phyloP scores from a whole-genome alignment of 2,888 invertebrate species.

The Ceraclea dissimilis region DNA sequence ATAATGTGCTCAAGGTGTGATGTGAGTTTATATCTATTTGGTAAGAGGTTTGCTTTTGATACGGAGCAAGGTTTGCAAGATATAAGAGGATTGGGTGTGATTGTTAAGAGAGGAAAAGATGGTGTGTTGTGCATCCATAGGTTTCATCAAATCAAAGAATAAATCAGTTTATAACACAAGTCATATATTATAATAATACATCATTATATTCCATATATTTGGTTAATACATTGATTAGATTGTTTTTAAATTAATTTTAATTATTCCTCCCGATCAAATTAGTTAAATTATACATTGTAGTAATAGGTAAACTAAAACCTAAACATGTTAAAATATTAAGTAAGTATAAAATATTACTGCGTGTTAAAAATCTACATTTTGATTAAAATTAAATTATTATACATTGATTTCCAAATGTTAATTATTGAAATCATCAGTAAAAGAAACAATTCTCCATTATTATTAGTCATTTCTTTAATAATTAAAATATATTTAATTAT shows the following conservation, averaged over 20 bases:
- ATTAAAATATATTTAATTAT: too few relatives aligned
- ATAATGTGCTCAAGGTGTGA: too few relatives aligned
- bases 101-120: too few relatives aligned
- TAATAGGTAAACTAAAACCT: not conserved
- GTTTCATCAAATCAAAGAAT: not conserved
- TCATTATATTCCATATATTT: slow-evolving; percentile 23
- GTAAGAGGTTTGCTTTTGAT: too few relatives aligned
- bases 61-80: too few relatives aligned
- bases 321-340: not conserved
- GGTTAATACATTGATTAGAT: slow-evolving; percentile 25
- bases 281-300: not conserved
- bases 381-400: too few relatives aligned
- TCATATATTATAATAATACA: slow-evolving; percentile 16
- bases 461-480: not conserved
- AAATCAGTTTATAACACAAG: slow-evolving; percentile 13
- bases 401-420: too few relatives aligned
- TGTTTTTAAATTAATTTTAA: slow-evolving; percentile 12
- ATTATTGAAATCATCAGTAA: too few relatives aligned
- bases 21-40: too few relatives aligned
- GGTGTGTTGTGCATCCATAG: too few relatives aligned
- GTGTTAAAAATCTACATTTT: too few relatives aligned
- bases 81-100: too few relatives aligned
- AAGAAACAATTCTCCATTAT: not conserved
- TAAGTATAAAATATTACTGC: not conserved
- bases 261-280: slow-evolving; percentile 5